Percentiles rank a stretch among this genome's conserved stretches.
These are phyloP conservation scores for Trididemnum clinides DNA, from an alignment of 23 tunicate species.

Conservation along the genomic window DNA sequence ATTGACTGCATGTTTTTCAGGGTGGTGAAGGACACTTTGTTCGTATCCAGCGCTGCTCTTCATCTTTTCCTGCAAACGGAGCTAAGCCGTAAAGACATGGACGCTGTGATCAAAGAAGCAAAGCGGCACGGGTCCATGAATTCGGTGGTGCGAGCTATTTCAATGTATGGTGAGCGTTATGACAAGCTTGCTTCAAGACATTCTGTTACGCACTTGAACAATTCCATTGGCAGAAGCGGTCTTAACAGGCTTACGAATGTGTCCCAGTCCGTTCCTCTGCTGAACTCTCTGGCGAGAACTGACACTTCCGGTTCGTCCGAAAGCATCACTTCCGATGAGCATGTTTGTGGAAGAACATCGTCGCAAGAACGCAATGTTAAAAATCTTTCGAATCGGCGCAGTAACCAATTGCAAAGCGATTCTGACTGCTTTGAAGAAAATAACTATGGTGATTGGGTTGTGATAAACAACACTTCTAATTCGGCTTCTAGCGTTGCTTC, in stretches of 20 bases:
- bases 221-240: no score
- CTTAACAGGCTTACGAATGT: no score
- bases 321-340: no score
- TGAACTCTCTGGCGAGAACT: no score
- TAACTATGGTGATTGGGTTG: constrained; percentile 24
- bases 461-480: neutral
- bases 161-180: neutral
- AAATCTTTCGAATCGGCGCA: no score
- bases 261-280: neutral
- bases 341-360: no score
- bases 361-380: no score
- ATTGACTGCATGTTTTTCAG: no score
- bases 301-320: no score
- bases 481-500: neutral
- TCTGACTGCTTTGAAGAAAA: neutral
- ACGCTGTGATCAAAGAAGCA: constrained; percentile 30
- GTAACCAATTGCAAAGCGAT: no score
- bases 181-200: neutral
- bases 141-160: constrained; percentile 23
- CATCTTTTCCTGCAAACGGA: constrained; percentile 81
- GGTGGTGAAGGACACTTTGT: constrained; percentile 57
- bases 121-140: constrained; percentile 59
- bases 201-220: neutral
- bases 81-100: constrained; percentile 61
- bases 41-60: constrained; percentile 50